Conservation (phyloP, 2,113 vertebrate species). For the Melanocharis versteri region DNA sequence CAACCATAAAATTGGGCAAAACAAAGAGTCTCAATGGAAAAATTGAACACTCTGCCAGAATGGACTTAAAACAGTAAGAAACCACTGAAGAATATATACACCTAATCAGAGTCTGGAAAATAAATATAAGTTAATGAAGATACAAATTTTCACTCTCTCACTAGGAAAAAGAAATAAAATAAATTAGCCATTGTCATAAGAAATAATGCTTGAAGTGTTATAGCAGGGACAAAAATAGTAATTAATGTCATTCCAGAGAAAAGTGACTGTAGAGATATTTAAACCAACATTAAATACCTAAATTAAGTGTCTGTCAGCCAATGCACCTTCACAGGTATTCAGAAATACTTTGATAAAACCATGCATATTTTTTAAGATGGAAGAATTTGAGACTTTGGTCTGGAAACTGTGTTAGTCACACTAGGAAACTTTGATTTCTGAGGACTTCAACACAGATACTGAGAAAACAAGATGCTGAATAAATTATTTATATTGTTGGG, state of each 20-base stretch:
- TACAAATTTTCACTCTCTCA: neutral
- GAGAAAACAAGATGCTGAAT: neutral
- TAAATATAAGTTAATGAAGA: neutral
- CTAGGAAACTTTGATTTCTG: neutral
- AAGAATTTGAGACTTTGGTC: neutral
- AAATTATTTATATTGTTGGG: neutral
- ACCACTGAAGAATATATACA: accelerated
- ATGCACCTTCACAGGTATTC: neutral
- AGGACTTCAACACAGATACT: neutral
- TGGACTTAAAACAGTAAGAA: neutral
- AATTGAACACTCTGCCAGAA: neutral
- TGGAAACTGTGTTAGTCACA: neutral
- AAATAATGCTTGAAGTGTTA: neutral
- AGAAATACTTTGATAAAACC: neutral
- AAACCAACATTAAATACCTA: neutral
- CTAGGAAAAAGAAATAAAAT: neutral
- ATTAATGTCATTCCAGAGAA: neutral
- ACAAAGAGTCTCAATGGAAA: neutral
- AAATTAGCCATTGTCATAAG: neutral
- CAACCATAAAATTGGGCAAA: neutral
- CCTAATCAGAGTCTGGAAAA: neutral
- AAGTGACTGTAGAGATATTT: neutral
- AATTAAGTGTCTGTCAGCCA: neutral
- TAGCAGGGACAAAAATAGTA: neutral
- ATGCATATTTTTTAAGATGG: neutral